These are phyloP conservation scores for Passerculus sandwichensis DNA, from an alignment of 2,797 vertebrate species.

Conservation along the genomic window DNA sequence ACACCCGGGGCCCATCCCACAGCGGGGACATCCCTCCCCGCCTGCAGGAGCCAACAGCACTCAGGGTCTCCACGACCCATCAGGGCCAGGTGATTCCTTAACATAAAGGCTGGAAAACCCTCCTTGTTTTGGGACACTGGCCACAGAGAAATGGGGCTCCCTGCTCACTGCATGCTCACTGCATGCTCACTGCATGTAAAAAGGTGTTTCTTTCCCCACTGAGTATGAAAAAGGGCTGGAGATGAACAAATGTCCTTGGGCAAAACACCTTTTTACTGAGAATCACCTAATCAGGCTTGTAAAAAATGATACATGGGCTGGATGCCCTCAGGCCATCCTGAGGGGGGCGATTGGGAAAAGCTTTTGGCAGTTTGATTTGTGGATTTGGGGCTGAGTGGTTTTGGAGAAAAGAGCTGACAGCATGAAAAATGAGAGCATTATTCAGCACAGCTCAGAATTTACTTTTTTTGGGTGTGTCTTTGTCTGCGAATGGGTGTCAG, in stretches of 20 bases:
- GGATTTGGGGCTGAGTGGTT: not conserved
- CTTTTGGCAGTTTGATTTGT: not conserved
- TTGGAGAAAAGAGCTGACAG: not conserved
- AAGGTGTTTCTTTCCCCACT: not conserved
- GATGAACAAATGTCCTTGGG: fast-evolving
- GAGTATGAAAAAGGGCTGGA: not conserved
- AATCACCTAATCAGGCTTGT: not conserved
- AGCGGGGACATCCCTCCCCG: not conserved
- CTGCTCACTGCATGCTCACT: fast-evolving
- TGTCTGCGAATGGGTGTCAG: not conserved
- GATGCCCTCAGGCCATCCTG: not conserved
- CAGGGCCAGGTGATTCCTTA: fast-evolving
- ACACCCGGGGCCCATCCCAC: fast-evolving
- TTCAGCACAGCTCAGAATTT: not conserved
- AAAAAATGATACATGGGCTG: not conserved
- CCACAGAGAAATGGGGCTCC: not conserved
- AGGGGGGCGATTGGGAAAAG: not conserved
- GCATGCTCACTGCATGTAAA: fast-evolving
- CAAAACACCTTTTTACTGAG: not conserved
- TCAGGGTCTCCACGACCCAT: fast-evolving
- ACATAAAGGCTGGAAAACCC: not conserved
- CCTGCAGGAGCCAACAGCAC: not conserved
- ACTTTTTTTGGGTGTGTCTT: not conserved
- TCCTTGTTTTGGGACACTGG: not conserved
- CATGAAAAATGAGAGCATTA: not conserved